Percentiles rank a stretch among this genome's conserved stretches.
These are phyloP conservation scores for Strongylocentrotus purpuratus DNA, from an alignment of 35 echinoderm and acorn worm species.

Conservation along the genomic window DNA sequence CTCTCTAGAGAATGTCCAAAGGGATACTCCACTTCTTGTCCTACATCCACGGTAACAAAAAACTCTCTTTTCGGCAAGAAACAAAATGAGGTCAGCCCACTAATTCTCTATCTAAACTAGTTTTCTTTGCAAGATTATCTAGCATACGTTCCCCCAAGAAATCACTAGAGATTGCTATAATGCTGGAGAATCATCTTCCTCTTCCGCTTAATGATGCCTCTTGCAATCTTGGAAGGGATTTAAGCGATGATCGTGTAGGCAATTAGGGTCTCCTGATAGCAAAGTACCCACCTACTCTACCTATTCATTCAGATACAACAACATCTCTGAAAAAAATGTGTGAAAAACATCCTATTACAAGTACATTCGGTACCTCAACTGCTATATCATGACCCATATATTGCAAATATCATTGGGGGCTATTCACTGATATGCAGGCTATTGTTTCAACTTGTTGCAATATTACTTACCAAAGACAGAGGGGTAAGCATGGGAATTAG, in stretches of 20 bases:
- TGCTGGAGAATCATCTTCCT: background rate
- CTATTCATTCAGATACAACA: background rate
- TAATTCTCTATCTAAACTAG: background rate
- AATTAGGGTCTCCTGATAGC: background rate
- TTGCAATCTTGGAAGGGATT: background rate
- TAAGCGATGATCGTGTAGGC: background rate
- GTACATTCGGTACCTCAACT: background rate
- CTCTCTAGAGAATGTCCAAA: background rate
- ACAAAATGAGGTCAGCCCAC: background rate
- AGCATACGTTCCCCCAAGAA: background rate
- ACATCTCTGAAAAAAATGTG: background rate
- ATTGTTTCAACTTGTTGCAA: no score
- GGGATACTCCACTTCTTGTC: background rate
- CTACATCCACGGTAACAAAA: conserved; percentile 11
- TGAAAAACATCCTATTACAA: background rate
- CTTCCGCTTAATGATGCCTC: background rate
- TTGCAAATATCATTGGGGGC: no score
- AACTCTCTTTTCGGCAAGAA: background rate
- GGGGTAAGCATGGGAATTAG: no score
- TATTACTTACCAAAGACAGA: no score
- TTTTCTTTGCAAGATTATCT: conserved; percentile 13
- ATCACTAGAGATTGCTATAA: background rate
- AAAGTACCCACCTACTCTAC: background rate
- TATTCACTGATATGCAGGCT: no score
- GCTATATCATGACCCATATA: background rate